Evolutionary conservation across 2,797 vertebrate genomes (phyloP).

Genomic region (Poecilia picta): DNA sequence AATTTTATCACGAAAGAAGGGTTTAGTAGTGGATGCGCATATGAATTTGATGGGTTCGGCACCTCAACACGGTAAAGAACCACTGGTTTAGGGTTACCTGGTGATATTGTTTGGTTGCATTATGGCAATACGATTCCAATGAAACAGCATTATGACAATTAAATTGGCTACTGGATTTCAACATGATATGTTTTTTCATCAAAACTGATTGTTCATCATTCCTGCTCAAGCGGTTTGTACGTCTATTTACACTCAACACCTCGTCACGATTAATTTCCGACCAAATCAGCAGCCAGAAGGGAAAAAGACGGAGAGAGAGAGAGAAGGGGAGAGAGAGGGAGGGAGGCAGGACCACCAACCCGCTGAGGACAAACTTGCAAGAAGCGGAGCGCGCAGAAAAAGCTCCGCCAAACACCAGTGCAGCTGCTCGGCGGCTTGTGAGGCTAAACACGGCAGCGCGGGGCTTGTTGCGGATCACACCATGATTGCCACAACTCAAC

Average conservation of each 20-base stretch:
- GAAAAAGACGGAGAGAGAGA: slow-evolving; percentile 13
- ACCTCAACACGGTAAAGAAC: too few species aligned
- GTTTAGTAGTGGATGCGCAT: too few species aligned
- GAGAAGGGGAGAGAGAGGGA: slow-evolving; percentile 31
- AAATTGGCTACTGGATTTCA: neutral
- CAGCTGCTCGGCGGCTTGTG: slow-evolving; percentile 49
- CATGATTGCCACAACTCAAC: slow-evolving; percentile 88
- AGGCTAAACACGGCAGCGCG: slow-evolving; percentile 23
- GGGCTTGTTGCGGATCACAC: slow-evolving; percentile 57
- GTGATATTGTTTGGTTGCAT: too few species aligned
- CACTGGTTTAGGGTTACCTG: too few species aligned
- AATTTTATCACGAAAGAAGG: too few species aligned
- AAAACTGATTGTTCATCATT: neutral
- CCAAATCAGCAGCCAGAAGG: slow-evolving; percentile 52
- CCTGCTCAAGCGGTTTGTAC: neutral
- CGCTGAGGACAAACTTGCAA: slow-evolving; percentile 65
- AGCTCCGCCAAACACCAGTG: slow-evolving; percentile 61
- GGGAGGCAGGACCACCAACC: slow-evolving; percentile 43
- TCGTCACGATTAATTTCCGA: slow-evolving; percentile 60
- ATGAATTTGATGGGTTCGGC: too few species aligned
- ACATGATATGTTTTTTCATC: neutral
- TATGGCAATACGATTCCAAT: neutral
- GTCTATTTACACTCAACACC: slow-evolving; percentile 2
- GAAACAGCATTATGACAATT: neutral
- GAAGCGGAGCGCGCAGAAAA: slow-evolving; percentile 63